phyloP scores from a whole-genome alignment of 2,888 invertebrate species.

The Hedychridium roseum region DNA sequence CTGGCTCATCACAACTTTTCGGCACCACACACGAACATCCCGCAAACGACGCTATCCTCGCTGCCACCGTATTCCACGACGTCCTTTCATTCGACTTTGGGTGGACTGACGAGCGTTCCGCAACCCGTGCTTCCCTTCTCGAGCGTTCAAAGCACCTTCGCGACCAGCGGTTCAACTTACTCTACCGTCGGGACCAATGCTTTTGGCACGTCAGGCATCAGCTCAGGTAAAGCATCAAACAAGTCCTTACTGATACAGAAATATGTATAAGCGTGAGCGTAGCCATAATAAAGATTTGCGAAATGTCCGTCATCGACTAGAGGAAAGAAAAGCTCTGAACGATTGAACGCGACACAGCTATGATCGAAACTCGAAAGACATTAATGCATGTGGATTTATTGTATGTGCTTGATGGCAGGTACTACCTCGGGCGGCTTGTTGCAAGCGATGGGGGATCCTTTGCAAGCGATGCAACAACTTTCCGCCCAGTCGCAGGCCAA shows the following conservation, averaged over 20 bases:
- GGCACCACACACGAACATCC: slow-evolving; percentile 50
- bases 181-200: slow-evolving; percentile 61
- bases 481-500: slow-evolving; percentile 61
- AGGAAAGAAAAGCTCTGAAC: no score
- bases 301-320: no score
- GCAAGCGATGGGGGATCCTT: slow-evolving; percentile 58
- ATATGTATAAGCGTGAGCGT: no score
- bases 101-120: slow-evolving; percentile 53
- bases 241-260: no score
- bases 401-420: slow-evolving; percentile 37
- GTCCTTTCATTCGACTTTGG: slow-evolving; percentile 55
- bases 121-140: slow-evolving; percentile 60
- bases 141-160: slow-evolving; percentile 54
- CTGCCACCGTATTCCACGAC: slow-evolving; percentile 55
- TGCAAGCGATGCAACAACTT: slow-evolving; percentile 61
- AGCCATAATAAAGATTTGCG: no score
- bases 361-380: no score
- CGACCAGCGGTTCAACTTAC: slow-evolving; percentile 56
- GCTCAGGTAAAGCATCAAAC: slow-evolving; percentile 50
- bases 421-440: slow-evolving; percentile 54
- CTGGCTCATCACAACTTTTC: slow-evolving; percentile 55
- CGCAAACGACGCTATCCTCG: slow-evolving; percentile 54
- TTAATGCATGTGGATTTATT: no score
- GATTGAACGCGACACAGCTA: no score
- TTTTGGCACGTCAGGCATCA: slow-evolving; percentile 55